Evolutionary conservation across 2,113 vertebrate species (phyloP).

Genomic region (Casuarius casuarius): DNA sequence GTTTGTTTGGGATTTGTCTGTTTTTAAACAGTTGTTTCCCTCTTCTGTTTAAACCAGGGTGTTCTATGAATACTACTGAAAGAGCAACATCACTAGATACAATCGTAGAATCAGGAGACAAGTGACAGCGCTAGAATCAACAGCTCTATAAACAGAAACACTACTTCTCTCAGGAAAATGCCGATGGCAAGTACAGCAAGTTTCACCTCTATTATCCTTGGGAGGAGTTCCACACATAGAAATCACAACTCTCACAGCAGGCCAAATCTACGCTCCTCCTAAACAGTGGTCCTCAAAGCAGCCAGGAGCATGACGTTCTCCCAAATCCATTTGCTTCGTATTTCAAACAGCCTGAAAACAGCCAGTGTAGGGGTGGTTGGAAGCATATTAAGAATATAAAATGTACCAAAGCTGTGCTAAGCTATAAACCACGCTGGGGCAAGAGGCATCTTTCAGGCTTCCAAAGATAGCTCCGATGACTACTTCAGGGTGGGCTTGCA

Average conservation of each 20-base stretch:
- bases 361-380: neutral
- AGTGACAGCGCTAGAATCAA: neutral
- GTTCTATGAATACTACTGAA: neutral
- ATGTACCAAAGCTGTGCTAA: neutral
- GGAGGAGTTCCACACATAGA: neutral
- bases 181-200: neutral
- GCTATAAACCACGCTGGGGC: neutral
- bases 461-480: neutral
- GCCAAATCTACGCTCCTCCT: neutral
- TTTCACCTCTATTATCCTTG: neutral
- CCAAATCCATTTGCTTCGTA: neutral
- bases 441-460: neutral
- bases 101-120: neutral
- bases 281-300: neutral
- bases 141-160: neutral
- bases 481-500: neutral
- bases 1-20: neutral
- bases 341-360: neutral
- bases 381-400: neutral
- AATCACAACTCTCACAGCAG: neutral
- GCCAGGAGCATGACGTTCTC: rapidly evolving
- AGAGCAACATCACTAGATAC: neutral
- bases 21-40: neutral
- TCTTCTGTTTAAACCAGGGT: neutral
- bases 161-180: neutral